phyloP scores from a whole-genome alignment of 2,888 invertebrate genomes.

The Clusia tigrina region DNA sequence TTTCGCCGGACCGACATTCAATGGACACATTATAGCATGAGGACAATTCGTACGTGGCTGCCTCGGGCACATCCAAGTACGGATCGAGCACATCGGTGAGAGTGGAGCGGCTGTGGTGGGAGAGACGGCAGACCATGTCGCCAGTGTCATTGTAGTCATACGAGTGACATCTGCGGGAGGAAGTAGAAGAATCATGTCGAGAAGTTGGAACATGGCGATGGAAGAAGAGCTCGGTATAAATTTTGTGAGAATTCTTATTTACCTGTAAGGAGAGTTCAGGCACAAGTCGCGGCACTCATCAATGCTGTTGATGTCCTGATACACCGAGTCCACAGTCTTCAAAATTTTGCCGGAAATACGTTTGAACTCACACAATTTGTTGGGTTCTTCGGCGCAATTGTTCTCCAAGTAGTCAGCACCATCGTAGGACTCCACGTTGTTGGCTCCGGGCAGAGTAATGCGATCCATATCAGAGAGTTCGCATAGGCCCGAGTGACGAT shows the following conservation, averaged over 20 bases:
- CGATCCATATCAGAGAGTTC: slow-evolving; percentile 92
- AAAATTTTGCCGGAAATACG: slow-evolving; percentile 86
- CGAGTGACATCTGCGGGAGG: slow-evolving; percentile 80
- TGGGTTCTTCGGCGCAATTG: slow-evolving; percentile 93
- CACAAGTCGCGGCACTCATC: slow-evolving; percentile 91
- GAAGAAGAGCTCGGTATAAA: background rate
- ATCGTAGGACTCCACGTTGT: slow-evolving; percentile 76
- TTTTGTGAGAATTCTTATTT: background rate
- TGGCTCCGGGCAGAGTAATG: slow-evolving; percentile 85
- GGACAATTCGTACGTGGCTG: slow-evolving; percentile 88
- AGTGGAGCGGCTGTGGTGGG: slow-evolving; percentile 88
- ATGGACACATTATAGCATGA: slow-evolving; percentile 94
- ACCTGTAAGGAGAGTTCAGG: slow-evolving; percentile 84
- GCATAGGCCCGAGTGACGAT: slow-evolving; percentile 86
- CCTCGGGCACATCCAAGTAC: slow-evolving; percentile 87
- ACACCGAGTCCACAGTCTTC: slow-evolving; percentile 93
- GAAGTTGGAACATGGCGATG: background rate
- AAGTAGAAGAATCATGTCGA: background rate
- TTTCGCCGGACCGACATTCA: slow-evolving; percentile 89
- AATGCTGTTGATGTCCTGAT: slow-evolving; percentile 85
- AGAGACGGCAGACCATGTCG: slow-evolving; percentile 90
- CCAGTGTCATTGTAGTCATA: slow-evolving; percentile 94
- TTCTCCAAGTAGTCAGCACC: slow-evolving; percentile 87
- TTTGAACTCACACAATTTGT: slow-evolving; percentile 92
- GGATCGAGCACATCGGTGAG: slow-evolving; percentile 89